Conservation (phyloP, 2,113 vertebrate genomes). For the Alexandromys fortis region DNA sequence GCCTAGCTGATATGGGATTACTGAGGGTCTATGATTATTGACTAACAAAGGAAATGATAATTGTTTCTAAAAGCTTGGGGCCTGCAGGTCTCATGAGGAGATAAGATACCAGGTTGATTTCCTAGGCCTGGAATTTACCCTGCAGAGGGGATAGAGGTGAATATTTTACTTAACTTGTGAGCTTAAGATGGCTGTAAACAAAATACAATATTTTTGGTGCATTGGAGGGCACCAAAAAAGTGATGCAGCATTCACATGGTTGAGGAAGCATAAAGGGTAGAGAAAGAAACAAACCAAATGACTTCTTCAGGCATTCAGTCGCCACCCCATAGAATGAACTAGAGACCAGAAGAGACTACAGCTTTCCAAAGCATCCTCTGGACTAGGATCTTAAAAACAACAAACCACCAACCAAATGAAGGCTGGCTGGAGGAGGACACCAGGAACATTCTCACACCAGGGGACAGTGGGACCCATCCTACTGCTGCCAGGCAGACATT, state of each 20-base stretch:
- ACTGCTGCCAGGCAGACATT: background rate
- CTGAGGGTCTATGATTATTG: no score
- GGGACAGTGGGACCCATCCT: background rate
- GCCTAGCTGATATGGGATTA: no score
- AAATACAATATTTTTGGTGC: no score
- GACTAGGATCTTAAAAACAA: background rate
- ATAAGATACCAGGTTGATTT: no score
- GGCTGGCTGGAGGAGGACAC: background rate
- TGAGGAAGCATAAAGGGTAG: background rate
- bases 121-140: no score
- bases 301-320: background rate
- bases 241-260: background rate
- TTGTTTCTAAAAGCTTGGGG: no score
- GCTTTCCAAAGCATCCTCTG: background rate
- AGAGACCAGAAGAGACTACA: background rate
- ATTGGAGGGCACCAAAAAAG: background rate
- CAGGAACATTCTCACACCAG: no score
- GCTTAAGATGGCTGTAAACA: no score
- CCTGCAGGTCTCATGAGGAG: no score
- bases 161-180: no score
- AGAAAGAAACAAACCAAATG: background rate
- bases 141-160: no score
- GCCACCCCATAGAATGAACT: background rate
- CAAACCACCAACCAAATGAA: background rate
- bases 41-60: no score